These are phyloP conservation scores for Ganaspis sp. DNA, from an alignment of 1,140 invertebrate genomes.

Conservation along the genomic window DNA sequence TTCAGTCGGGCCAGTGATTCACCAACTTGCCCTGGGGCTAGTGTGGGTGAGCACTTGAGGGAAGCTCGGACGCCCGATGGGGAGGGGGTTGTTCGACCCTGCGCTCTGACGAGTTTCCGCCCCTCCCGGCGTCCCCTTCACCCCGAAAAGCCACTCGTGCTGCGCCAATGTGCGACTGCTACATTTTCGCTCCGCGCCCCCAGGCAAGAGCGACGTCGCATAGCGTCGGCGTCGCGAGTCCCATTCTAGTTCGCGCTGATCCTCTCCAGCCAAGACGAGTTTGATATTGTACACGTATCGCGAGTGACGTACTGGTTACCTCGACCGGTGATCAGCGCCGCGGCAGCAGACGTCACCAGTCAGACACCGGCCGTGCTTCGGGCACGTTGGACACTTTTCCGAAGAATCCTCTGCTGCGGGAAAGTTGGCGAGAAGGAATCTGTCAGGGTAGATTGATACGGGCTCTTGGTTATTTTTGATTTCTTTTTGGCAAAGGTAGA, in stretches of 20 bases:
- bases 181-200: constrained; percentile 49
- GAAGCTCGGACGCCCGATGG: constrained; percentile 42
- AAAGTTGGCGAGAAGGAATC: not conserved
- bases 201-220: constrained; percentile 66
- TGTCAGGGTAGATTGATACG: constrained; percentile 40
- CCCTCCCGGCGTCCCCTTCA: constrained; percentile 61
- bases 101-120: constrained; percentile 67
- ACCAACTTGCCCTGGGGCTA: not conserved
- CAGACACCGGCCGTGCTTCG: constrained; percentile 47
- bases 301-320: constrained; percentile 56
- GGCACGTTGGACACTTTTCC: constrained; percentile 35
- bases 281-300: constrained; percentile 51
- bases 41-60: constrained; percentile 13
- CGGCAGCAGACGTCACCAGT: constrained; percentile 46
- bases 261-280: constrained; percentile 42
- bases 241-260: constrained; percentile 36
- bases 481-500: constrained; percentile 32
- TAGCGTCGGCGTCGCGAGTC: constrained; percentile 66
- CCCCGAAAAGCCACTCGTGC: constrained; percentile 47
- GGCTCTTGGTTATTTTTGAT: constrained; percentile 46
- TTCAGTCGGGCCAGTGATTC: not conserved
- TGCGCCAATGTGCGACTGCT: constrained; percentile 40
- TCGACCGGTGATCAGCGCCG: constrained; percentile 39
- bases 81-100: constrained; percentile 68
- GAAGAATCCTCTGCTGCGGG: not conserved